Evolutionary conservation across 2,888 invertebrate species (phyloP).

Genomic region (Margaritifera margaritifera): DNA sequence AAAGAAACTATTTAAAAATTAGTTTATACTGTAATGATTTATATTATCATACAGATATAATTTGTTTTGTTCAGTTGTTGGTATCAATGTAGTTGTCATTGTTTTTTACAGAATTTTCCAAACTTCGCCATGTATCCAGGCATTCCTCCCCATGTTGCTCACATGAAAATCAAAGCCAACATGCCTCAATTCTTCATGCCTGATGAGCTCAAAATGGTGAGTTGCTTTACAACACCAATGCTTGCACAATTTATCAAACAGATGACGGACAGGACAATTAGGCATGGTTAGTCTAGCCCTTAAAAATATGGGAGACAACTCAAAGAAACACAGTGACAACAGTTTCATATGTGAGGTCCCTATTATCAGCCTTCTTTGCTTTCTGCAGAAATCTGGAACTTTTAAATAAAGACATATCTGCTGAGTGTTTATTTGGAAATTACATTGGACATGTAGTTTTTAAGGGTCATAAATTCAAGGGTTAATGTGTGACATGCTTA

Average conservation of each 20-base stretch:
- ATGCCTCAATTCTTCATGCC: conserved; percentile 83
- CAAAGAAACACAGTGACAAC: too few species aligned
- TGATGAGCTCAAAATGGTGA: conserved; percentile 83
- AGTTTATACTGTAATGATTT: too few species aligned
- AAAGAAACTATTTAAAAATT: not conserved
- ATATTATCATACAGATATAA: too few species aligned
- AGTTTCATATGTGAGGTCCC: too few species aligned
- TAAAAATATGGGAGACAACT: too few species aligned
- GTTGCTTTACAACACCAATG: conserved; percentile 2
- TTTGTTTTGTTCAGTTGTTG: not conserved
- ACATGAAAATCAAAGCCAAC: conserved; percentile 73
- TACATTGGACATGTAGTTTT: not conserved
- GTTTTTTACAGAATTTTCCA: conserved; percentile 64
- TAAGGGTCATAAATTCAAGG: too few species aligned
- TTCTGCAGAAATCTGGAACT: too few species aligned
- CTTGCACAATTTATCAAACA: too few species aligned
- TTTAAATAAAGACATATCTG: not conserved
- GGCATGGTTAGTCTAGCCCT: too few species aligned
- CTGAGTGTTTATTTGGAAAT: not conserved
- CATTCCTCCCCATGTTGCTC: conserved; percentile 71
- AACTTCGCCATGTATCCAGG: conserved; percentile 71
- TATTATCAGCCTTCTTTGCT: too few species aligned
- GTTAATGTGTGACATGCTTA: too few species aligned
- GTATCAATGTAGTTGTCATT: not conserved
- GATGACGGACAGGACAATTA: too few species aligned